These are phyloP conservation scores for Polyploca ridens DNA, from an alignment of 2,888 invertebrate genomes.

Conservation along the genomic window DNA sequence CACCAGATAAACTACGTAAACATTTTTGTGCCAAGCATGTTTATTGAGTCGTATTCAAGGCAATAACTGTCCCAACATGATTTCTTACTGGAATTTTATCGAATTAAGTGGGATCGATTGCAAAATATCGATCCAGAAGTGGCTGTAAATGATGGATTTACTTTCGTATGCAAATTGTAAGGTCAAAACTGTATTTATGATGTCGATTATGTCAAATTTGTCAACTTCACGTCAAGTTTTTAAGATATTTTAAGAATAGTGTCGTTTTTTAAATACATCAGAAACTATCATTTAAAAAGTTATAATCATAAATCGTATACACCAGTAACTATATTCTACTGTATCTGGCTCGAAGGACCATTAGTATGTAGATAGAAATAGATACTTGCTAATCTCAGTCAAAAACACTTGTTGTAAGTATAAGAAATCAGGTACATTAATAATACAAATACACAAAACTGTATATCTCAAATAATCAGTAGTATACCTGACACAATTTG, in stretches of 20 bases:
- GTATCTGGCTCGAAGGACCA: not conserved
- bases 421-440: not conserved
- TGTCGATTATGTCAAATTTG: not conserved
- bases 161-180: conserved; percentile 3
- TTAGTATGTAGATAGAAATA: not conserved
- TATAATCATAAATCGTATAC: too few relatives aligned
- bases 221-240: not conserved
- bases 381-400: too few relatives aligned
- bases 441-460: not conserved
- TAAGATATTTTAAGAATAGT: not conserved
- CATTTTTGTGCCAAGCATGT: conserved; percentile 9
- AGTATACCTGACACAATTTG: not conserved
- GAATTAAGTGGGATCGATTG: conserved; percentile 1
- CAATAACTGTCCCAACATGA: conserved; percentile 14
- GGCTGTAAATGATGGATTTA: not conserved
- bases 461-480: not conserved
- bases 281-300: too few relatives aligned
- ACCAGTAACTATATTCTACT: not conserved
- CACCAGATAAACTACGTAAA: conserved; percentile 6
- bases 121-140: not conserved
- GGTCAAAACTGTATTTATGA: not conserved
- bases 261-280: too few relatives aligned
- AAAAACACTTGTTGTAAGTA: too few relatives aligned
- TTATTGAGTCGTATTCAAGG: conserved; percentile 15
- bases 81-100: conserved; percentile 11